Conservation (phyloP, 2,888 invertebrate genomes). For the Carterocephalus palaemon region DNA sequence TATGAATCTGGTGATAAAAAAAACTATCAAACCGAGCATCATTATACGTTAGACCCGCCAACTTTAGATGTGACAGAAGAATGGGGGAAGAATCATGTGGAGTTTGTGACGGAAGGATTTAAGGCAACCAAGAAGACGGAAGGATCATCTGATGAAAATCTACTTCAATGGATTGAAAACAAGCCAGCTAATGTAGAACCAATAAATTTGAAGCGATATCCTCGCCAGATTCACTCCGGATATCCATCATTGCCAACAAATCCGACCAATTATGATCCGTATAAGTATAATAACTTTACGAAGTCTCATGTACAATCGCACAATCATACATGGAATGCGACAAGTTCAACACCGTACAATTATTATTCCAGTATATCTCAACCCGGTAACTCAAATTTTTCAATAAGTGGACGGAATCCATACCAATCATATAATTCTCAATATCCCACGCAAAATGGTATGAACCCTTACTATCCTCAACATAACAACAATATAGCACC, state of each 20-base stretch:
- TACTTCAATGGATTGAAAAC: neutral
- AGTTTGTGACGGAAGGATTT: slow-evolving; percentile 11
- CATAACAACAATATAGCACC: neutral
- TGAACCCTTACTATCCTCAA: slow-evolving; percentile 5
- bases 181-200: neutral
- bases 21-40: neutral
- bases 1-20: slow-evolving; percentile 5
- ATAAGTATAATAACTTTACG: neutral
- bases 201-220: slow-evolving; percentile 29
- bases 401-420: neutral
- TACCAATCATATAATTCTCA: neutral
- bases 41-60: slow-evolving; percentile 1
- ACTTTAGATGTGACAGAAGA: neutral
- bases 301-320: neutral
- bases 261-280: slow-evolving; percentile 4
- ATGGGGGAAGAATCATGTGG: slow-evolving; percentile 20
- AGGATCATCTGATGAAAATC: neutral
- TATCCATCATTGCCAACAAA: slow-evolving; percentile 37
- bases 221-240: slow-evolving; percentile 40
- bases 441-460: neutral
- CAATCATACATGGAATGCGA: neutral
- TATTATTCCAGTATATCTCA: neutral
- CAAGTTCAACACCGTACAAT: neutral
- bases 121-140: slow-evolving; percentile 8
- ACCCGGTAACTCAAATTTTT: neutral